Base-by-base conservation (phyloP, 2,888 invertebrate species). In the Mythimna loreyi region DNA sequence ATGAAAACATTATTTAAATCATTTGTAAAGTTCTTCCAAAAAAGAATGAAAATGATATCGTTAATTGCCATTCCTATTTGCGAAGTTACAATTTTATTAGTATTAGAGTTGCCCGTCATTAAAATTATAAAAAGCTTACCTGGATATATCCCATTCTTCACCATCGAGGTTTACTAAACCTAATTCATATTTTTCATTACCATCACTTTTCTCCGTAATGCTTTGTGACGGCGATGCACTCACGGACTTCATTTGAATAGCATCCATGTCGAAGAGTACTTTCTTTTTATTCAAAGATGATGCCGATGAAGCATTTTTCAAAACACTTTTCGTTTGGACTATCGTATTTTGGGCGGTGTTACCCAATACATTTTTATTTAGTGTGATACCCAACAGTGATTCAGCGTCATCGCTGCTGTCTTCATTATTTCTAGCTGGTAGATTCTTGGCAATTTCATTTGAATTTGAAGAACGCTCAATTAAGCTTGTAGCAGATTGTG, bases 191-290 rank as follows among this genome's bases (percentile, higher is more conserved):
- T 93, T 92, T 80, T 94, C 92, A 74, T 92, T 91, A 11, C 80
- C 89, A 67, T 92, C 92, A 81, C 89, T 93, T 85, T 92, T 94
- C 72, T 94, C 96, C 53, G 94, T 94, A 40, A 91, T 85, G 70
- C 95, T 96, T 86, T 95, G 94, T 49, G 96, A 96, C n/a, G 96
- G 94, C n/a, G 95, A 95, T 55, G 95, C 94, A 82, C 96, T 96
- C 1, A 96, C 88, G 2, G 96, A 96, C 84, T 96, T 96, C 93
- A 95, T 96, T 90, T 96, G 95, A 82, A 96, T 95, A 5, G 96
- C 94, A 81, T 96, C 96, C 89, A 97, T 94, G 91, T 97, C 96
- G 82, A 97, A 97, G 56, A 97, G 84, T 9, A 97, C 97, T 90
- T 96, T 97, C 87, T 97, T 97, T 83, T 97, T 97, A 30, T 96